Base-by-base conservation (phyloP, 2,888 invertebrate species). In the Eretmocerus hayati region DNA sequence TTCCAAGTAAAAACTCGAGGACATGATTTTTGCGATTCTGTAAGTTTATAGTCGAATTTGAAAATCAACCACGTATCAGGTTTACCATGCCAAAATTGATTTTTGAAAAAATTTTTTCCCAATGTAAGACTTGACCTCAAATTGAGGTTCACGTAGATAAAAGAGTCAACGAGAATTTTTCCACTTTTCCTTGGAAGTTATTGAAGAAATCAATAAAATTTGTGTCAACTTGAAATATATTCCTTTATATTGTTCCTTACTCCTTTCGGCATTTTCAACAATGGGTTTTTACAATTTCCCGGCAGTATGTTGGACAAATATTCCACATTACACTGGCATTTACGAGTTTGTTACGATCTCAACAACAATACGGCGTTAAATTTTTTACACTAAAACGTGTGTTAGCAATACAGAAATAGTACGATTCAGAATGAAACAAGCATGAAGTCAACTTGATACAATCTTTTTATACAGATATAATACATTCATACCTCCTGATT, bases 391-490 rank as follows among this genome's bases (percentile, higher is more conserved):
- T 53, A 53, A 49, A 53, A 49, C 49, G 52, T 49, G 49, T 44
- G 46, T 49, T 49, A 46, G 49, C 46, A 41, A 42, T 46, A 46
- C 19, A 43, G 42, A 31, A 41, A 43, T 46, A 49, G 46, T 46
- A 6, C 37, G 21, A 37, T 43, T 44, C 43, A 47, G 43, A 49
- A 46, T 46, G 42, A 53, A 53, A 49, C 49, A 49, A 49, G 32
- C 43, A 43, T 40, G 26, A 40, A 43, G 46, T 48, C 33, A 46
- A 49, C 44, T 48, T 38, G 18, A 36, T 46, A 37, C 54, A 42
- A 38, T 39, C 31, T 42, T 33, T 21, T 62, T 62, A 62, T 60
- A 61, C 62, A 64, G 59, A 36, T 64, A 61, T 62, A 58, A 58
- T 64, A 63, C 62, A 62, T 62, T 60, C 44, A 60, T 54, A 48